Evolutionary conservation across 2,797 vertebrate genomes (phyloP).

Genomic region (Channallabes apus): DNA sequence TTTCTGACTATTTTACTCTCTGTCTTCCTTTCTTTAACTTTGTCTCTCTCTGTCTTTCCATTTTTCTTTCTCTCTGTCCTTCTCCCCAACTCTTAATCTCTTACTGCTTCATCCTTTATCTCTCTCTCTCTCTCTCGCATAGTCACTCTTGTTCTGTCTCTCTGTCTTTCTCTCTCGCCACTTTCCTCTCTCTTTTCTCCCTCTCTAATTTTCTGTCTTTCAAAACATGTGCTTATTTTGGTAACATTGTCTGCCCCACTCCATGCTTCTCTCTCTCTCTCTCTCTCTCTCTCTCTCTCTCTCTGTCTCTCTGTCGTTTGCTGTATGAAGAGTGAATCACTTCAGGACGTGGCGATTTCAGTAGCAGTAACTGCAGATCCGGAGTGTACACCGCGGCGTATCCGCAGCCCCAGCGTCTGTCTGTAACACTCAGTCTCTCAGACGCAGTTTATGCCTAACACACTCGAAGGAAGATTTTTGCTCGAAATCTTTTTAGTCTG

Average conservation of each 20-base stretch:
- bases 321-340: not conserved
- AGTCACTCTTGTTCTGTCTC: too few relatives aligned
- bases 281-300: not conserved
- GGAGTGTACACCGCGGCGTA: too few relatives aligned
- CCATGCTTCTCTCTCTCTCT: not conserved
- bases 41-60: too few relatives aligned
- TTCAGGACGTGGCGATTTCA: not conserved
- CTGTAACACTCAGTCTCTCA: not conserved
- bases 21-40: not conserved
- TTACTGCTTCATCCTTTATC: too few relatives aligned
- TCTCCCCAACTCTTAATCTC: not conserved
- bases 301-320: not conserved
- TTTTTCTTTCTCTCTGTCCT: not conserved
- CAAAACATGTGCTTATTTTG: not conserved
- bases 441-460: not conserved
- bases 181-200: not conserved
- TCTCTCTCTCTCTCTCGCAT: not conserved
- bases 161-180: not conserved
- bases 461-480: constrained; percentile 22
- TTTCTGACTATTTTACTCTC: too few relatives aligned
- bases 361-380: not conserved
- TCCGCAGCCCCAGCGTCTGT: not conserved
- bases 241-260: not conserved
- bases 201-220: constrained; percentile 12
- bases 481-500: constrained; percentile 6